These are phyloP conservation scores for Pterocles orientalis DNA, from an alignment of 2,113 vertebrate genomes.

Conservation along the genomic window DNA sequence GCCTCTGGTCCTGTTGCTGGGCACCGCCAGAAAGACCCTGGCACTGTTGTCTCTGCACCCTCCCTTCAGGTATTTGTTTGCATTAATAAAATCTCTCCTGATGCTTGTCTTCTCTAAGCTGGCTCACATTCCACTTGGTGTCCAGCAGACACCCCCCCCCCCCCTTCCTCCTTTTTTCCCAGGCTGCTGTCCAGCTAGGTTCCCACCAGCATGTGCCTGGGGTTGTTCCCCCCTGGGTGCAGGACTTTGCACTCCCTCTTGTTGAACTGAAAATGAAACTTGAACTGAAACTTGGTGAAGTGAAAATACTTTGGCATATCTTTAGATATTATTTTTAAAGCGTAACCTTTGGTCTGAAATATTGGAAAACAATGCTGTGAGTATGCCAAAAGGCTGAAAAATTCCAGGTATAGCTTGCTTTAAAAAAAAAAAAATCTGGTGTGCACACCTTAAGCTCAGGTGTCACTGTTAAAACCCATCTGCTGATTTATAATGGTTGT, in stretches of 20 bases:
- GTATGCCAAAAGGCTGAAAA: not conserved
- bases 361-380: not conserved
- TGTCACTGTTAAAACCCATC: not conserved
- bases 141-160: not conserved
- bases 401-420: not conserved
- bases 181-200: not conserved
- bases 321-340: not conserved
- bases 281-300: not conserved
- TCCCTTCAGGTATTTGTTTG: not conserved
- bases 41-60: fast-evolving
- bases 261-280: not conserved
- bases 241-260: not conserved
- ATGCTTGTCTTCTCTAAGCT: not conserved
- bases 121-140: fast-evolving
- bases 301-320: not conserved
- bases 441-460: not conserved
- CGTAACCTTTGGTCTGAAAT: not conserved
- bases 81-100: fast-evolving
- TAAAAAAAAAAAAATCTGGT: not conserved
- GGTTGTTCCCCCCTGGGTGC: not conserved
- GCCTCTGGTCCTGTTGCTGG: not conserved
- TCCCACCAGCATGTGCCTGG: too few species aligned
- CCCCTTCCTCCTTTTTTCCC: too few species aligned
- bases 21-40: not conserved
- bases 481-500: not conserved